Evolutionary conservation across 2,797 vertebrate genomes (phyloP).

Genomic region (Anisognathus igniventris): DNA sequence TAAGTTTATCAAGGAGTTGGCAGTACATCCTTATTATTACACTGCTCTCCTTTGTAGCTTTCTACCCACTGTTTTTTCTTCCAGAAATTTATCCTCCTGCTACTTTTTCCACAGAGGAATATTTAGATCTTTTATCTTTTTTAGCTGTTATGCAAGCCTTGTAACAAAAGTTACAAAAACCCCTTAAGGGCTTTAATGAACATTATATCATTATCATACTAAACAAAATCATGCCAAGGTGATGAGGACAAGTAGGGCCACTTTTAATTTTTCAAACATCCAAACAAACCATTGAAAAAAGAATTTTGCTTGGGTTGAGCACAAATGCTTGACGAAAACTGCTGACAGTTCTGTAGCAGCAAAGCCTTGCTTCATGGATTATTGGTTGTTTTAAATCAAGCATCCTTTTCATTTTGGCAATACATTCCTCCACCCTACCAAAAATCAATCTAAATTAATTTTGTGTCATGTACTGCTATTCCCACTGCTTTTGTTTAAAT

Average conservation of each 20-base stretch:
- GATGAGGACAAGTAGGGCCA: background rate
- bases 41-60: background rate
- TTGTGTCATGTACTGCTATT: background rate
- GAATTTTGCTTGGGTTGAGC: background rate
- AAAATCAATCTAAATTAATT: conserved; percentile 29
- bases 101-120: background rate
- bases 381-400: background rate
- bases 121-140: background rate
- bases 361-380: background rate
- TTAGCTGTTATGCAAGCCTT: background rate
- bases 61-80: background rate
- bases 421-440: background rate
- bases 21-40: background rate
- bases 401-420: background rate
- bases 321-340: background rate
- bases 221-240: background rate
- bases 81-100: background rate
- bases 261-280: background rate
- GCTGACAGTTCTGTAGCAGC: background rate
- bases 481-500: background rate
- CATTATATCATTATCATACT: background rate
- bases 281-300: background rate
- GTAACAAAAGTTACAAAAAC: background rate
- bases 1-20: background rate
- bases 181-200: background rate